A percentile compares a stretch with the other conserved stretches of the same genome.
Conservation (phyloP, 2,113 vertebrate species). For the Microtus montanus region DNA sequence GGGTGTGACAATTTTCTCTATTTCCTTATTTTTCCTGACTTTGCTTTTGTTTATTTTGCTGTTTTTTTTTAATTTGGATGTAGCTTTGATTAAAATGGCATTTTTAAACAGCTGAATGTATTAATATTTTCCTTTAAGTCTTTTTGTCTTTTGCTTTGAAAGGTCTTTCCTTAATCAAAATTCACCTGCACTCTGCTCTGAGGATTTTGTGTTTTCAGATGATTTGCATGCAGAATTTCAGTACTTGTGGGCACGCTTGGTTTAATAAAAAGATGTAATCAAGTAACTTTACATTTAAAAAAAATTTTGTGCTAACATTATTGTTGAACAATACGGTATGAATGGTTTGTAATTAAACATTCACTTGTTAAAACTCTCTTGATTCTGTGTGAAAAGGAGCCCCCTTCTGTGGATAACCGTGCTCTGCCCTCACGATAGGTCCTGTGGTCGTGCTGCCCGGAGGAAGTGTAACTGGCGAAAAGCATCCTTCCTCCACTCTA, state of each 20-base stretch:
- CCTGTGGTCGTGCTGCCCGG: neutral
- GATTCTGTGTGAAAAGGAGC: neutral
- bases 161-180: neutral
- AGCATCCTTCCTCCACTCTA: rapidly evolving
- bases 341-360: neutral
- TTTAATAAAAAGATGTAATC: neutral
- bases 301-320: neutral
- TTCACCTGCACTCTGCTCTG: neutral
- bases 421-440: neutral
- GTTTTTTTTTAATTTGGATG: neutral
- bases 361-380: neutral
- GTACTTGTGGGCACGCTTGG: neutral
- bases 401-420: rapidly evolving
- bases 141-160: neutral
- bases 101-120: neutral
- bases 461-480: neutral
- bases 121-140: neutral
- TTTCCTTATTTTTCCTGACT: neutral
- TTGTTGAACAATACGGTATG: neutral
- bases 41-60: neutral
- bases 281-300: neutral
- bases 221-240: neutral
- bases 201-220: neutral
- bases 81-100: neutral
- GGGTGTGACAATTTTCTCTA: too few species aligned